Percentiles rank a stretch among this genome's conserved stretches.
These are phyloP conservation scores for Nesoenas mayeri DNA, from an alignment of 2,113 vertebrate genomes.

Conservation along the genomic window DNA sequence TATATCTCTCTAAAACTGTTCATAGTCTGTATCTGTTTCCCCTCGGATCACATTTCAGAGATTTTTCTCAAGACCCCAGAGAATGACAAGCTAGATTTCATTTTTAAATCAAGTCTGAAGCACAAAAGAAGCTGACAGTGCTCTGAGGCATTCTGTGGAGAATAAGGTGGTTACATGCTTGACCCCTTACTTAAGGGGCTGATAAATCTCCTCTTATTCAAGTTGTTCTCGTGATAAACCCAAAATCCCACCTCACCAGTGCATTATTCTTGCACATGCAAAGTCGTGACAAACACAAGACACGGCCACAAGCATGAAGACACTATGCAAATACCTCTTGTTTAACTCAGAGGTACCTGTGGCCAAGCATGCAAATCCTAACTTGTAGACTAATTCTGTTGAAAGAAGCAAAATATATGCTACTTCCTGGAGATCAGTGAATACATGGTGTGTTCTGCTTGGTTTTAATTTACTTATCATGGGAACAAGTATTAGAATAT, in stretches of 20 bases:
- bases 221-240: neutral
- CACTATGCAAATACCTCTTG: neutral
- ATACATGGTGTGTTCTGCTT: neutral
- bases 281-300: neutral
- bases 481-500: neutral
- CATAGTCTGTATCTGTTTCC: neutral
- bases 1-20: neutral
- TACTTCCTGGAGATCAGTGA: neutral
- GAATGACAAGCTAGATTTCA: neutral
- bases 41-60: neutral
- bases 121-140: neutral
- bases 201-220: neutral
- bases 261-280: neutral
- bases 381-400: neutral
- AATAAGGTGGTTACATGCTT: neutral
- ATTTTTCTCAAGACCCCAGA: neutral
- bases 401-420: neutral
- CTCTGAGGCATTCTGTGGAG: neutral
- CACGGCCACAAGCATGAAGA: neutral
- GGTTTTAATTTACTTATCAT: neutral
- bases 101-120: constrained; percentile 38
- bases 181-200: neutral
- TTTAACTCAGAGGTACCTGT: neutral
- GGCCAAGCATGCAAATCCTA: neutral
- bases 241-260: neutral